Percentiles rank a stretch among this genome's conserved stretches.
Conservation (phyloP, 2,113 vertebrate genomes). For the Odocoileus virginianus region DNA sequence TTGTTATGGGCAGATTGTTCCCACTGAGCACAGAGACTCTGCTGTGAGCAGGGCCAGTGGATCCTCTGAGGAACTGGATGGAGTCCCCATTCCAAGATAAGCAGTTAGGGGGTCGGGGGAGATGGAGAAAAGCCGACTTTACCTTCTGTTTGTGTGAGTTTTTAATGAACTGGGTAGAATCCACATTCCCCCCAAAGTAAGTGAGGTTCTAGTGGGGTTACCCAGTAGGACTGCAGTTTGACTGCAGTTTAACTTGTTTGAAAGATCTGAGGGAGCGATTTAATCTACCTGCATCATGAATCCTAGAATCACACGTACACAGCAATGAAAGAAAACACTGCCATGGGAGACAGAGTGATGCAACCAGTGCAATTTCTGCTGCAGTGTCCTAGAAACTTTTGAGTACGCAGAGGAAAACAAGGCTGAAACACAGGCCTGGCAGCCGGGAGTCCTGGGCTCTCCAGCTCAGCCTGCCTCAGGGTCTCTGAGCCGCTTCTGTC, state of each 20-base stretch:
- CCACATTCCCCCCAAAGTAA: not conserved
- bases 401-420: not conserved
- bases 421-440: not conserved
- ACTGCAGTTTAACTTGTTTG: not conserved
- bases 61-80: not conserved
- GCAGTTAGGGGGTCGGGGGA: not conserved
- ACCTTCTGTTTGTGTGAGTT: not conserved
- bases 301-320: not conserved
- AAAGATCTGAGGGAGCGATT: not conserved
- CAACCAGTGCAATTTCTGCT: not conserved
- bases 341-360: not conserved
- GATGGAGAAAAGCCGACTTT: not conserved
- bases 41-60: not conserved
- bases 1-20: slow-evolving; percentile 6
- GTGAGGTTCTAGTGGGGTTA: not conserved
- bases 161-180: not conserved
- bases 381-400: not conserved
- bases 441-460: not conserved
- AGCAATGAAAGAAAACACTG: not conserved
- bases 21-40: not conserved
- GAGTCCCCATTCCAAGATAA: not conserved
- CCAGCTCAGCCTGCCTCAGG: not conserved
- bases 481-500: not conserved
- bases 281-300: not conserved
- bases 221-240: not conserved